Percentiles rank a stretch among this genome's conserved stretches.
Evolutionary conservation across 1,140 invertebrate genomes (phyloP).

Genomic region (Caenorhabditis inopinata): DNA sequence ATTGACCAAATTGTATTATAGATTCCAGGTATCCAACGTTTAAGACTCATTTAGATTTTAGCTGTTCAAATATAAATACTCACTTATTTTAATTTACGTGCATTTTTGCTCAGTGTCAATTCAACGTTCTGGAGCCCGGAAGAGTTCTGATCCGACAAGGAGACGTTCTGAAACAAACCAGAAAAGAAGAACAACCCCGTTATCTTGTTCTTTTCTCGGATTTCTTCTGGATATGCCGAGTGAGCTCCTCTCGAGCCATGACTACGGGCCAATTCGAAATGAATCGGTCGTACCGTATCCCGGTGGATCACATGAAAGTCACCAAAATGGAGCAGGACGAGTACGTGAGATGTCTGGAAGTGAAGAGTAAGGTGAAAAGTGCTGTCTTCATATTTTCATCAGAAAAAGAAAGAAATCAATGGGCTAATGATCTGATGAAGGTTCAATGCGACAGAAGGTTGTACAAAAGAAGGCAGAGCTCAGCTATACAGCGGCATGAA

Average conservation of each 20-base stretch:
- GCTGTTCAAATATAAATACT: no score
- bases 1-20: conserved; percentile 22
- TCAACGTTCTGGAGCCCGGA: conserved; percentile 33
- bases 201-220: conserved; percentile 36
- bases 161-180: conserved; percentile 39
- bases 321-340: conserved; percentile 15
- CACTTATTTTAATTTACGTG: no score
- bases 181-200: conserved; percentile 35
- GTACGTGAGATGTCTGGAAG: background rate
- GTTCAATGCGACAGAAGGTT: background rate
- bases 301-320: conserved; percentile 7
- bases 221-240: conserved; percentile 35
- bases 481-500: background rate
- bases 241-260: background rate
- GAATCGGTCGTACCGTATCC: conserved; percentile 21
- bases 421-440: background rate
- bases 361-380: conserved; percentile 14
- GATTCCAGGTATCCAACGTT: conserved; percentile 36
- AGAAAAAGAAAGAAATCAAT: conserved; percentile 11
- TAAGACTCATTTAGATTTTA: no score
- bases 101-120: conserved; percentile 36
- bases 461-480: conserved; percentile 9
- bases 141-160: conserved; percentile 27
- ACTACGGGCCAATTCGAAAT: conserved; percentile 36
- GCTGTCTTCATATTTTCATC: background rate